These are phyloP conservation scores for Plectropomus leopardus DNA, from an alignment of 2,113 vertebrate genomes.

Conservation along the genomic window DNA sequence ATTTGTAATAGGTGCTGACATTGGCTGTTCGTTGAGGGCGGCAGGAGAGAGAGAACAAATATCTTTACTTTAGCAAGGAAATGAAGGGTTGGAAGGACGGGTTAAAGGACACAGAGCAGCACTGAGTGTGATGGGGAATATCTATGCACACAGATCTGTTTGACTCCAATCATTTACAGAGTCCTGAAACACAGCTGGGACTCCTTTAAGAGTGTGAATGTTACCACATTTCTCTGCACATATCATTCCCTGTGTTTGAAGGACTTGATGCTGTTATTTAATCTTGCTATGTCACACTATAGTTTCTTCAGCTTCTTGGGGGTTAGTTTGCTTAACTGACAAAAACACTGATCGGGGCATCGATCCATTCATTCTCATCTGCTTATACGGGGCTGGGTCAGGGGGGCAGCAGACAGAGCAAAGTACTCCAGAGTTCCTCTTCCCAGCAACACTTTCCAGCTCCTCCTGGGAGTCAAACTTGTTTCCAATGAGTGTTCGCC, in stretches of 20 bases:
- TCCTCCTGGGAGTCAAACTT: too few relatives aligned
- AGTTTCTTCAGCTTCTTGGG: not conserved
- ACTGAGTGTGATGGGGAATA: not conserved
- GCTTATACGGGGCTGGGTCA: too few relatives aligned
- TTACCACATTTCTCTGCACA: not conserved
- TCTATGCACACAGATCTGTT: not conserved
- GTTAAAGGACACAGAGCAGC: constrained; percentile 2
- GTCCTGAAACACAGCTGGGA: constrained; percentile 23
- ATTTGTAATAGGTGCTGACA: constrained; percentile 61
- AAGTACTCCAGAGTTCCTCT: too few relatives aligned
- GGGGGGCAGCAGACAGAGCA: too few relatives aligned
- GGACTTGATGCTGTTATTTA: not conserved
- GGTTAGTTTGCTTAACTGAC: not conserved
- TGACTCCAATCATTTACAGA: constrained; percentile 13
- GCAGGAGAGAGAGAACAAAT: constrained; percentile 53
- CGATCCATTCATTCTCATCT: too few relatives aligned
- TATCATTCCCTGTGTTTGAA: not conserved
- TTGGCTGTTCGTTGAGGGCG: constrained; percentile 37
- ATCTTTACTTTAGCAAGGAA: constrained; percentile 24
- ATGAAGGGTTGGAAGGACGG: not conserved
- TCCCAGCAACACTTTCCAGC: too few relatives aligned
- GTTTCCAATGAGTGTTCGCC: too few relatives aligned
- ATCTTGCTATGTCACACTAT: not conserved
- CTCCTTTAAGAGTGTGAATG: not conserved
- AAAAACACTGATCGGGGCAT: not conserved